Evolutionary conservation across 2,888 invertebrate genomes (phyloP).

Genomic region (Megastigmus dorsalis): DNA sequence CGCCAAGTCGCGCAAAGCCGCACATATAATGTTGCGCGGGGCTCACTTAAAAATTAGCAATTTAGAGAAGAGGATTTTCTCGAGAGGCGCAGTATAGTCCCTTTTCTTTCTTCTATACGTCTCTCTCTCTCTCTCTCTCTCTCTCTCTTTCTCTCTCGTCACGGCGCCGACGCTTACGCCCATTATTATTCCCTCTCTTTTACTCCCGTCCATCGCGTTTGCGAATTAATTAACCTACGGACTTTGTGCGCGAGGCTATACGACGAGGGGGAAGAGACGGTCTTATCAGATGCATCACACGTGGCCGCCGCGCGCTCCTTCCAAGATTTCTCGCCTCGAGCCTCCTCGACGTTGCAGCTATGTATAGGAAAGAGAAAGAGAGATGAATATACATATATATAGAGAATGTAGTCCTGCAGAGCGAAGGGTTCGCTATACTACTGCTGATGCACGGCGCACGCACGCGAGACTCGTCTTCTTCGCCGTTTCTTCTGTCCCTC

Average conservation of each 20-base stretch:
- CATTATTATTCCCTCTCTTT: neutral
- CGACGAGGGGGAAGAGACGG: neutral
- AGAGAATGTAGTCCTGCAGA: no score
- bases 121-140: constrained; percentile 2
- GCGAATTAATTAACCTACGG: constrained; percentile 46
- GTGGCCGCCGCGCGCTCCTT: constrained; percentile 32
- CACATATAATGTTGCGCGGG: neutral
- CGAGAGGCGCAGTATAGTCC: no score
- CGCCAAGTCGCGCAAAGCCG: neutral
- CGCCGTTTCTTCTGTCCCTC: no score
- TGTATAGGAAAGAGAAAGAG: no score
- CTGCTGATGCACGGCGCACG: no score
- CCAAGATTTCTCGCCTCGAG: constrained; percentile 28
- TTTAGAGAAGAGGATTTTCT: constrained; percentile 31
- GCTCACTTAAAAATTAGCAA: constrained; percentile 32
- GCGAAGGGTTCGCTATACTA: no score
- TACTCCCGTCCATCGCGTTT: constrained; percentile 34
- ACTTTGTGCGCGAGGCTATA: neutral
- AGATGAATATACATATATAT: no score
- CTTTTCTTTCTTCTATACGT: neutral
- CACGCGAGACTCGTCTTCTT: no score
- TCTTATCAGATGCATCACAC: constrained; percentile 48
- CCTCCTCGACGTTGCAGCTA: no score
- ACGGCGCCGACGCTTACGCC: neutral
- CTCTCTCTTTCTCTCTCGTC: constrained; percentile 14